Evolutionary conservation across 2,797 vertebrate species (phyloP), one percentile per base, ranked within the genome.

Genomic region (Poecile montanus): DNA sequence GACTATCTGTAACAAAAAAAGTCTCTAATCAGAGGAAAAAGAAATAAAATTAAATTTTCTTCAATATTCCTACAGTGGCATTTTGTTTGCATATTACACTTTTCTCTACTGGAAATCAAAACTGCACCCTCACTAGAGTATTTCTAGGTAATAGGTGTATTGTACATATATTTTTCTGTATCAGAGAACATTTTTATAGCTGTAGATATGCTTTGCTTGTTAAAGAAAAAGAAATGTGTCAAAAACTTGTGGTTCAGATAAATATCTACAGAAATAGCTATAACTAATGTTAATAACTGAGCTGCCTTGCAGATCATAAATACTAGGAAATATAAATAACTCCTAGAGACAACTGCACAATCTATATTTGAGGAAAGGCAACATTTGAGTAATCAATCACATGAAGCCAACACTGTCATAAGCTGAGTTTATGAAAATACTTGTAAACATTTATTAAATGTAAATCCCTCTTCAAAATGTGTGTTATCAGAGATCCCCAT

Each of bases 351-450:
- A 97, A 97, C 72, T 85, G 96, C 62, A 96, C 88, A 91, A 94
- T 97, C 96, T 94, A 96, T 96, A 96, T 96, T 94, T 94, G 96
- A 98, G 95, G 95, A 98, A 97, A 97, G 74, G 93, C 89, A 97
- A 94, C 95, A 94, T 97, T 96, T 96, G 86, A 96, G 94, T 95
- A 90, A 97, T 94, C 95, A 97, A 98, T 98, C 98, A 98, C 97
- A 98, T 96, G 97, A 97, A 97, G 97, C 82, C 96, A 96, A 97
- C 95, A 97, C 82, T 97, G 97, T 98, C 98, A 98, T 98, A 98
- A 98, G 98, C 97, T 98, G 97, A 98, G 97, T 98, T 98, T 98
- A 98, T 98, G 98, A 98, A 98, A 98, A 98, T 98, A 98, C 96
- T 95, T 97, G 96, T 96, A 97, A 98, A 98, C 98, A 96, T 98